Evolutionary conservation across 1,140 invertebrate species (phyloP), one percentile per base, ranked within the genome.

Genomic region (Arctopsyche grandis): DNA sequence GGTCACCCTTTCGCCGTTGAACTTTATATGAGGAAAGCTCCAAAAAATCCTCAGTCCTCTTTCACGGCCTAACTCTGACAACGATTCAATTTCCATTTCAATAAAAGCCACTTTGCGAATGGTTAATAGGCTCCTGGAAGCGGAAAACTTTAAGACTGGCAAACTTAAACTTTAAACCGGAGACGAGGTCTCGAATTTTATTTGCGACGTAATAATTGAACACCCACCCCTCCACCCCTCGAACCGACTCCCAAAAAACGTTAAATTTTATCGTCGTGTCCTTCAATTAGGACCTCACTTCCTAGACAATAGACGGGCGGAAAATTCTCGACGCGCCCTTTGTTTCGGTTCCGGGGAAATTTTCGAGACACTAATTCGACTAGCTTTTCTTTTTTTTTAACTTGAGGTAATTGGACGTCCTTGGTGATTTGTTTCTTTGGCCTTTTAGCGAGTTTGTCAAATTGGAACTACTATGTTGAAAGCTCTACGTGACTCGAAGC

Each of bases 81-180:
- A 66, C 63, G 21, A 66, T 66, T 24, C 24, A 66, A 66, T 66
- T 66, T 66, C 24, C 63, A 66, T 66, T 66, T 66, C 63, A 66
- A 66, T 66, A 66, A 66, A 66, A 22, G 22, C 63, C 63, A 66
- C 63, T 66, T 66, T 60, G 58, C 21, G 58, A 60, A 16, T 22
- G 63, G 63, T 26, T 66, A 66, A 66, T 66, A 66, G 63, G 24
- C 26, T 66, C 24, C 19, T 66, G 63, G 63, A 66, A 66, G 63
- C 63, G 63, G 63, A 66, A 66, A 66, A 66, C 63, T 66, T 22
- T 66, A 29, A 24, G 63, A 21, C 58, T 9, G 7, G 21, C 21
- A 60, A n/a, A 66, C 63, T 66, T 66, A 66, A 66, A 66, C 63
- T 66, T 22, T 22, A 66, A 66, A 52, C 24, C 63, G 22, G 10